Conservation (phyloP, 2,113 vertebrate genomes). For the Edolisoma coerulescens region DNA sequence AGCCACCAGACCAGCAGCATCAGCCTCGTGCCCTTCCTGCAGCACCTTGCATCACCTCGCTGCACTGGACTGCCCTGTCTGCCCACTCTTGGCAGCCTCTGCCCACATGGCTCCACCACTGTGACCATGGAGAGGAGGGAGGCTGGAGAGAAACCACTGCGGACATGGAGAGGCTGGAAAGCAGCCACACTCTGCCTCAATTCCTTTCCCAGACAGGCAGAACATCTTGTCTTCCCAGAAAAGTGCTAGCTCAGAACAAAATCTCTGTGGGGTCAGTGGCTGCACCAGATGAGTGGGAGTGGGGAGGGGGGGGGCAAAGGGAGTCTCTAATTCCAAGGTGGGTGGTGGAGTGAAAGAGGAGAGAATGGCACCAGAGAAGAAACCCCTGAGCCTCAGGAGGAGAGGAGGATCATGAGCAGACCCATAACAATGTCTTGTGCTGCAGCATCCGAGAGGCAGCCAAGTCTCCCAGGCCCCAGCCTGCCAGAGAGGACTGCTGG, state of each 20-base stretch:
- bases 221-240: not conserved
- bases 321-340: not conserved
- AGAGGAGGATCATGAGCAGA: not conserved
- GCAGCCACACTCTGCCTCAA: not conserved
- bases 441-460: not conserved
- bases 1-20: not conserved
- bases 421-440: not conserved
- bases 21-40: not conserved
- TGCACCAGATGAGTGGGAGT: not conserved
- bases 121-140: fast-evolving
- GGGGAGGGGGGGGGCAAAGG: not conserved
- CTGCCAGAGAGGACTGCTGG: not conserved
- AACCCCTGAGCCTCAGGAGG: not conserved
- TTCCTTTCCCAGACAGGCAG: not conserved
- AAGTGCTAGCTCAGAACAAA: not conserved
- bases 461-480: not conserved
- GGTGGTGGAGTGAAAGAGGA: not conserved
- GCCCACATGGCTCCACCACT: not conserved
- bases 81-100: fast-evolving
- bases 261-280: not conserved
- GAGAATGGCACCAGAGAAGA: not conserved
- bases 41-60: not conserved
- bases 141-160: not conserved
- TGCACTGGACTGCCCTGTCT: not conserved
- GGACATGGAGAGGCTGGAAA: not conserved